These are phyloP conservation scores for Menidia beryllina DNA, from an alignment of 2,113 vertebrate genomes.

Conservation along the genomic window DNA sequence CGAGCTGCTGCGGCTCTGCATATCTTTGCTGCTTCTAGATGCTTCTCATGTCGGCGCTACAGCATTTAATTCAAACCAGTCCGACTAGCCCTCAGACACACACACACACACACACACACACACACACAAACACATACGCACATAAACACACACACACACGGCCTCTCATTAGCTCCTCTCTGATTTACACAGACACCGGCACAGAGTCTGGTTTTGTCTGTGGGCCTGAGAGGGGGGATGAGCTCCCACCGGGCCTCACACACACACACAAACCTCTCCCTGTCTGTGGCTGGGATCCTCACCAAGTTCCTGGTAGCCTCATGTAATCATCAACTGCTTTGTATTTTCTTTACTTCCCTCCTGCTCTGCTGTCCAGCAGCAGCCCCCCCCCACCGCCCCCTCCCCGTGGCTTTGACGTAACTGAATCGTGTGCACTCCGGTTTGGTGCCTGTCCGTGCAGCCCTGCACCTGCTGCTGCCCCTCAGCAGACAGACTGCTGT, in stretches of 20 bases:
- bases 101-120: conserved; percentile 9
- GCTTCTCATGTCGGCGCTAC: too few species aligned
- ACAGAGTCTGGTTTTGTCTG: conserved; percentile 27
- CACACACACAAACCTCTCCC: conserved; percentile 20
- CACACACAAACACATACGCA: not conserved
- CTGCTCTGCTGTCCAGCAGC: conserved; percentile 3
- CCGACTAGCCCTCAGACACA: conserved; percentile 7
- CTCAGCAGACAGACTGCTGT: conserved; percentile 14
- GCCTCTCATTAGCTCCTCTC: conserved; percentile 44
- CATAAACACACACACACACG: conserved; percentile 8
- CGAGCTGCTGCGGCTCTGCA: too few species aligned
- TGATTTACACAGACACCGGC: conserved; percentile 26
- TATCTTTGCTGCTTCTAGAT: too few species aligned
- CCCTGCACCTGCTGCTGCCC: conserved; percentile 17
- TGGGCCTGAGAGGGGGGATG: not conserved
- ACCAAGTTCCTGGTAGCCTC: not conserved
- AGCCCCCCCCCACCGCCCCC: not conserved
- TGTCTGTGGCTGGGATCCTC: conserved; percentile 5
- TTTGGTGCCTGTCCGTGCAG: conserved; percentile 26
- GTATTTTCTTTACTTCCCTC: not conserved
- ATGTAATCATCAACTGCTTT: conserved; percentile 5
- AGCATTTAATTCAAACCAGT: conserved; percentile 20
- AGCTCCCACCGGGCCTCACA: not conserved
- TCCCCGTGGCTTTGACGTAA: not conserved
- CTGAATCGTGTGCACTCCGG: not conserved